Evolutionary conservation across 2,888 invertebrate species (phyloP).

Genomic region (Aporophyla lueneburgensis): DNA sequence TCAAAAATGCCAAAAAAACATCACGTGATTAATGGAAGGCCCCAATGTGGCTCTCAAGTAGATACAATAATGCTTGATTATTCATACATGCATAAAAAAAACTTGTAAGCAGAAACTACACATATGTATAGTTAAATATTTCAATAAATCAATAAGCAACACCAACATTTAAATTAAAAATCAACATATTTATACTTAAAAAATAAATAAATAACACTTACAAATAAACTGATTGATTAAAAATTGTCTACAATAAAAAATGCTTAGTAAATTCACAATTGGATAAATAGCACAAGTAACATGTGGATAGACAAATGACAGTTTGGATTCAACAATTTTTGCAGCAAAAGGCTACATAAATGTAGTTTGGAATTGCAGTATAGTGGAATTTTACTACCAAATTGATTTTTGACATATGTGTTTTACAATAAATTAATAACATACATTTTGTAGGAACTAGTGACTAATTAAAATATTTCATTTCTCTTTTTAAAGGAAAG

Average conservation of each 20-base stretch:
- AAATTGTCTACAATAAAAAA: constrained; percentile 17
- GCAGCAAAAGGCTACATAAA: not conserved
- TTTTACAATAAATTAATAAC: no score
- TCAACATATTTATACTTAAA: constrained; percentile 37
- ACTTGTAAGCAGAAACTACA: not conserved
- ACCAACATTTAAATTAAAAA: constrained; percentile 19
- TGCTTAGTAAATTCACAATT: not conserved
- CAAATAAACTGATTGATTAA: constrained; percentile 24
- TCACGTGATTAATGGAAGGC: no score
- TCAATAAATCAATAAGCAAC: constrained; percentile 27
- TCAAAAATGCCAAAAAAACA: no score
- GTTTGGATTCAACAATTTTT: not conserved
- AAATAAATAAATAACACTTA: constrained; percentile 42
- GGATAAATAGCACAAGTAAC: constrained; percentile 1
- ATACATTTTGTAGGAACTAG: constrained; percentile 1
- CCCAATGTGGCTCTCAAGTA: constrained; percentile 10
- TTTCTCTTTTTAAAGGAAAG: not conserved
- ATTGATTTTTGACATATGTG: no score
- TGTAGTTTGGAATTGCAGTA: not conserved
- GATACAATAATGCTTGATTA: constrained; percentile 19
- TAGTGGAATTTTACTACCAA: not conserved
- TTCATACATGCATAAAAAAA: constrained; percentile 10
- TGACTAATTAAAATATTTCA: not conserved
- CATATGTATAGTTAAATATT: not conserved
- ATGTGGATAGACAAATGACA: not conserved